Percentiles rank a stretch among this genome's conserved stretches.
These are phyloP conservation scores for Phyllostomus discolor DNA, from an alignment of 2,113 vertebrate genomes.

Conservation along the genomic window DNA sequence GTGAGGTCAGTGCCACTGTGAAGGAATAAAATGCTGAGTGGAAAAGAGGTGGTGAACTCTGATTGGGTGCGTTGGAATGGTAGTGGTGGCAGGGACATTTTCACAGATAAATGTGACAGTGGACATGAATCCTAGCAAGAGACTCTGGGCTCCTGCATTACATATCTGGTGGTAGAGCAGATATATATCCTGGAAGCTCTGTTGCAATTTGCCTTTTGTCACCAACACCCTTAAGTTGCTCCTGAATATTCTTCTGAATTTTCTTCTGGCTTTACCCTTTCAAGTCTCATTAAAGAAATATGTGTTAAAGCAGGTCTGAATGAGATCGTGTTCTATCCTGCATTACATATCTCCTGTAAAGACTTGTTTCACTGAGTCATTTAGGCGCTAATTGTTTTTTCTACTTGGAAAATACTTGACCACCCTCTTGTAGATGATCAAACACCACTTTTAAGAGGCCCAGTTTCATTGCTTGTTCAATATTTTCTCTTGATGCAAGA, in stretches of 20 bases:
- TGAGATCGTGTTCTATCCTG: background rate
- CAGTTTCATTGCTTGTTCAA: background rate
- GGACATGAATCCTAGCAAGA: background rate
- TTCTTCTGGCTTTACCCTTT: background rate
- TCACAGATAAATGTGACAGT: background rate
- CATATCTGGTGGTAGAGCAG: background rate
- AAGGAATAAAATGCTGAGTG: background rate
- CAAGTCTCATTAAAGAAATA: background rate
- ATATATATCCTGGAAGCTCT: background rate
- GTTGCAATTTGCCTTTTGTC: background rate
- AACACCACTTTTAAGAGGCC: background rate
- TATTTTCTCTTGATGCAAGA: background rate
- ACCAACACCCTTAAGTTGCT: background rate
- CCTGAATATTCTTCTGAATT: background rate
- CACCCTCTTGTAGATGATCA: background rate
- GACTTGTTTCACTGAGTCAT: constrained; percentile 14
- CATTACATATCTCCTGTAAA: background rate
- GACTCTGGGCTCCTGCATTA: background rate
- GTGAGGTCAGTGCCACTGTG: background rate
- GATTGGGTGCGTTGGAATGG: no score
- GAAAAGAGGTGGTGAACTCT: background rate
- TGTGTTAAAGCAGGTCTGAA: background rate
- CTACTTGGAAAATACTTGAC: background rate
- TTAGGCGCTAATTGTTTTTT: constrained; percentile 18
- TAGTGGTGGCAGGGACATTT: background rate